Evolutionary conservation across 2,113 vertebrate species (phyloP), one percentile per base, ranked within the genome.

Genomic region (Tringa solitaria): DNA sequence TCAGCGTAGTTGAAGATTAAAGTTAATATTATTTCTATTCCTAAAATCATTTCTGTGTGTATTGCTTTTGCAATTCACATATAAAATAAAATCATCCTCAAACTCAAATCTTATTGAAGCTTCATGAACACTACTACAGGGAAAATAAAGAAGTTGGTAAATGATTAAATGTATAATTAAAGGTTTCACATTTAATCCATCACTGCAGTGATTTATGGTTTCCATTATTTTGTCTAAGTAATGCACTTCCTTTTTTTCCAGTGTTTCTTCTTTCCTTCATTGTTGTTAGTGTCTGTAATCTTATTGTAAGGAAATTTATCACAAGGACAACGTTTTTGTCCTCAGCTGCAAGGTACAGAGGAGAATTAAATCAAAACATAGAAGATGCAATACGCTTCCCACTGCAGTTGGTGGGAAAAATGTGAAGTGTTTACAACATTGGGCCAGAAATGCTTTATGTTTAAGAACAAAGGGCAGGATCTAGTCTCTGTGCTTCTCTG

Each of bases 131-230:
- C 72, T 91, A 50, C 64, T 79, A 68, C 61, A 74, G 91, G 32
- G 68, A 90, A 93, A 94, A 85, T 85, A 93, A 94, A 93, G 72
- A 91, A n/a, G 8, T 67, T 85, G 65, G 86, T 78, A 91, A 96
- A 95, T 96, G 64, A 97, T 95, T 96, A 92, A 94, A 95, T 86
- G 64, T 84, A 74, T 96, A 97, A 97, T 98, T 97, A 97, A 94
- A 94, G 85, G 80, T 93, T 97, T 96, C 80, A 79, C 67, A 59
- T 91, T 95, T 80, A 96, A 78, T 91, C 63, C 77, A 81, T 92
- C 91, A 74, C 72, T 95, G 67, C 33, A 60, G 57, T 97, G 93
- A 97, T 96, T 97, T 95, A 90, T 87, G 76, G 64, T 78, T 97
- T 96, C 89, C 72, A 96, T 97, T 97, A 96, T 95, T 97, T 96